phyloP scores from a whole-genome alignment of 2,113 vertebrate species.

The Astatoreochromis straeleni region DNA sequence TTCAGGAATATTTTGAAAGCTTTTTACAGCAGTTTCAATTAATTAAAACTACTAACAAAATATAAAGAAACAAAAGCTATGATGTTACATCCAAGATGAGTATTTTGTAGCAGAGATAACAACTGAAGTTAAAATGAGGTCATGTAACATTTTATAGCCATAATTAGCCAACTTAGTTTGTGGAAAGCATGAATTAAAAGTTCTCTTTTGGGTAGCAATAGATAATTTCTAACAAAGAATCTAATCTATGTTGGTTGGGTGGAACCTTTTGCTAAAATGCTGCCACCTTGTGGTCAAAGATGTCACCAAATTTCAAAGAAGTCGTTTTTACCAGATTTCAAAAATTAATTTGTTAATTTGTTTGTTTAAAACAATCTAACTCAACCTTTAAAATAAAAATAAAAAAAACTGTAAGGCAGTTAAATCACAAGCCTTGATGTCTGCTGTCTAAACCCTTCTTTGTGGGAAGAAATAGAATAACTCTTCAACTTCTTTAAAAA shows the following conservation, averaged over 20 bases:
- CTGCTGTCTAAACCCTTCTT: not conserved
- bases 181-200: not conserved
- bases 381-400: not conserved
- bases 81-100: not conserved
- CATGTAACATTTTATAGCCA: not conserved
- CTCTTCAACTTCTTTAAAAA: not conserved
- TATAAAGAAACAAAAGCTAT: not conserved
- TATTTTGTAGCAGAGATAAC: not conserved
- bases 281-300: not conserved
- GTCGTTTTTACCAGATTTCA: not conserved
- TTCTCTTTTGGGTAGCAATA: not conserved
- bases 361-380: not conserved
- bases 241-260: not conserved
- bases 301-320: accelerated
- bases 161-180: not conserved
- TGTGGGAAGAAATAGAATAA: not conserved
- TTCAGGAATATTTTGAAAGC: not conserved
- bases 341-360: accelerated
- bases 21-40: not conserved
- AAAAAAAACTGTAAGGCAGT: not conserved
- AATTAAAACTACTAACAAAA: not conserved
- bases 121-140: not conserved
- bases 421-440: not conserved
- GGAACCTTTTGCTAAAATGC: not conserved
- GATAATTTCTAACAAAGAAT: not conserved